Conservation (phyloP, 1,140 invertebrate species). For the Diplogasteroides magnus region DNA sequence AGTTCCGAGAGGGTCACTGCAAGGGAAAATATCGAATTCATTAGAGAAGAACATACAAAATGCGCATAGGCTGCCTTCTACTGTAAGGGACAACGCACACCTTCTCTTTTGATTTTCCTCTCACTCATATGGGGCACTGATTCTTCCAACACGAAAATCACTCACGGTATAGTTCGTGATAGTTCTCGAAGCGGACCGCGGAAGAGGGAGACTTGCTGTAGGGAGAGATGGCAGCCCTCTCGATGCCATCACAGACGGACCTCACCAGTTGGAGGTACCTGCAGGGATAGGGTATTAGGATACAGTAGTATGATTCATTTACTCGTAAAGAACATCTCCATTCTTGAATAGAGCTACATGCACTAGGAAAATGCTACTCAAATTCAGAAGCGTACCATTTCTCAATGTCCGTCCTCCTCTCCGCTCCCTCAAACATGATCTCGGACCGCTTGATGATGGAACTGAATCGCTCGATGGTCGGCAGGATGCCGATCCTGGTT, state of each 20-base stretch:
- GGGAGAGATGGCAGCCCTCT: conserved; percentile 74
- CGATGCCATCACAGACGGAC: conserved; percentile 80
- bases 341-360: background rate
- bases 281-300: background rate
- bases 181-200: conserved; percentile 81
- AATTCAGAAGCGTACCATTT: conserved; percentile 10
- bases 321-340: no score
- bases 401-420: conserved; percentile 25
- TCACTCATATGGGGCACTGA: no score
- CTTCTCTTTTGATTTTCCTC: no score
- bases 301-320: no score
- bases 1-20: conserved; percentile 74
- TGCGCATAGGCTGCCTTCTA: no score
- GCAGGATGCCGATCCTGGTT: conserved; percentile 71
- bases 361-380: background rate
- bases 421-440: conserved; percentile 17
- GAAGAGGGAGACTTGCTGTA: conserved; percentile 88
- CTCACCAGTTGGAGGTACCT: conserved; percentile 77
- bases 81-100: no score
- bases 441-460: conserved; percentile 11
- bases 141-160: conserved; percentile 20
- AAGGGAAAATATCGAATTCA: no score
- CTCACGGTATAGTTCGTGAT: conserved; percentile 78
- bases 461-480: conserved; percentile 18
- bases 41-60: no score